Base-by-base conservation (phyloP, 2,888 invertebrate species). In the Cosmia pyralina region DNA sequence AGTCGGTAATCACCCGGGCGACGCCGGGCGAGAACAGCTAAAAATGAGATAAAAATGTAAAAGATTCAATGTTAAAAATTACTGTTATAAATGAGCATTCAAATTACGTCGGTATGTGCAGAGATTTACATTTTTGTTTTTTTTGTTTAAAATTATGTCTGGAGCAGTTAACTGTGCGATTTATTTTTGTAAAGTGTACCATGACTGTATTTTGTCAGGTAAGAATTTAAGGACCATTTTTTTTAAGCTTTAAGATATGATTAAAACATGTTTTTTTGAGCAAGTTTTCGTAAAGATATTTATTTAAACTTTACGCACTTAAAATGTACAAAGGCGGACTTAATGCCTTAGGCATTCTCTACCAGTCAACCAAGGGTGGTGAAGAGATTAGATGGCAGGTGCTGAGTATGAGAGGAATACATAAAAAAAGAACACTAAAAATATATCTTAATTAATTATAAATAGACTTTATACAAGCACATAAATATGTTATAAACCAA, bases 101-200 rank as follows among this genome's bases (percentile, higher is more conserved):
- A 75, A 52, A 66, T 75, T 63, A 41, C n/a, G n/a, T n/a, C n/a
- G n/a, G 53, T 13, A 28, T 38, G 13, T 46, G 22, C 34, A 60
- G 6, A 19, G 38, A 77, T 77, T 79, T 63, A 67, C 13, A 4
- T 7, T 34, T 38, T 78, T 78, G 50, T 67, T 34, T 74, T 66
- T 28, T 66, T 66, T 28, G 57, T 62, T 41, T 1, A 46, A 76
- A 44, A 48, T 67, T 0, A 67, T 48, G 19, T 53, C 28, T 34
- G n/a, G 11, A 41, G 52, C 38, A 66, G 50, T 66, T 75, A 44
- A 19, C 57, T 44, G 77, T 41, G 41, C 19, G 53, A 48, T 75
- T 38, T 73, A 50, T 44, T 65, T 65, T 75, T 48, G 48, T 48
- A 3, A 22, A 28, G n/a, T 8, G 7, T 15, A n/a, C 17, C 17